phyloP scores from a whole-genome alignment of 2,797 vertebrate genomes.

The Myotis myotis region DNA sequence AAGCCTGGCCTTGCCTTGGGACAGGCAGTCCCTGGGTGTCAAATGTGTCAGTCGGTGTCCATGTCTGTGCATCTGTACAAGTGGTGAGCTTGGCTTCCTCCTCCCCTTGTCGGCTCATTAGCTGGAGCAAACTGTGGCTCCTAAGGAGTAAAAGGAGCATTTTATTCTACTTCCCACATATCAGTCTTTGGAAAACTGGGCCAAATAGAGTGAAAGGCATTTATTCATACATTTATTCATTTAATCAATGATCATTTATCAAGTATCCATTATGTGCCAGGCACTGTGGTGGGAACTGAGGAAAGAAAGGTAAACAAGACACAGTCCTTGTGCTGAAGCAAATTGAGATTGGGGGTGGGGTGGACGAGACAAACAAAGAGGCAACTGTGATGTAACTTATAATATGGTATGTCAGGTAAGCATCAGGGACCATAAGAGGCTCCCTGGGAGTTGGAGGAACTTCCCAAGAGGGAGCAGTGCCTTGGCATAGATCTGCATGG shows the following conservation, averaged over 20 bases:
- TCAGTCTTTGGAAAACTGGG: neutral
- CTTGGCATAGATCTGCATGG: neutral
- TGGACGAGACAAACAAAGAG: neutral
- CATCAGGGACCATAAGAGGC: neutral
- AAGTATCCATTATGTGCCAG: neutral
- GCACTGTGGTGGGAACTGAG: neutral
- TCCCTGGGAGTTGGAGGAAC: neutral
- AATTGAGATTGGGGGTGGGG: rapidly evolving
- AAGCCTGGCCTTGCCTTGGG: constrained; percentile 39
- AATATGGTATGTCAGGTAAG: neutral
- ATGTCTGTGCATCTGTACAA: neutral
- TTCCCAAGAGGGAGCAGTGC: neutral
- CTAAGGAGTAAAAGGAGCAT: neutral
- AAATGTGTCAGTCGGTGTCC: neutral
- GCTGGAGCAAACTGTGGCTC: neutral
- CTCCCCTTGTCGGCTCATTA: neutral
- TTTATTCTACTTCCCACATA: neutral
- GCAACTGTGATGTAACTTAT: too few species aligned
- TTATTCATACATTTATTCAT: neutral
- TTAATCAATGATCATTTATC: neutral
- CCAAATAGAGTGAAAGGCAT: neutral
- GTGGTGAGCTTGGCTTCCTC: neutral
- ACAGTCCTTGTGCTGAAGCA: neutral
- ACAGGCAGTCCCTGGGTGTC: constrained; percentile 34
- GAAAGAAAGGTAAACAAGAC: neutral